These are phyloP conservation scores for Ceyx cyanopectus DNA, from an alignment of 2,113 vertebrate species.

Conservation along the genomic window DNA sequence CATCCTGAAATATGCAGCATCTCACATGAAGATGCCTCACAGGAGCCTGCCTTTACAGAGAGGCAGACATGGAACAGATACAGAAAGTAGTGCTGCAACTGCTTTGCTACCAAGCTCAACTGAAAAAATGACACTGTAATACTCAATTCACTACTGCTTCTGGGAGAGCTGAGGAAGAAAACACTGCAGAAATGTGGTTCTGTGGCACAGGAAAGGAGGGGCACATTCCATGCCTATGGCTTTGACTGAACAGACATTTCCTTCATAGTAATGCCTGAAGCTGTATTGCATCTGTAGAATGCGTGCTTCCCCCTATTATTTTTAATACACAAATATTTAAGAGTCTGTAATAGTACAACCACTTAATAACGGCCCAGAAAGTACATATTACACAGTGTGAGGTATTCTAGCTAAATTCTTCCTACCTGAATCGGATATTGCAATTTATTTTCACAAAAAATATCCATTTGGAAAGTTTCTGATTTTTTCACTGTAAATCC, in stretches of 20 bases:
- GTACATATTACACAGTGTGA: accelerated
- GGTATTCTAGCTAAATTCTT: neutral
- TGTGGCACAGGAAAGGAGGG: conserved; percentile 53
- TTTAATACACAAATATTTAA: neutral
- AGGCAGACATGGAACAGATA: neutral
- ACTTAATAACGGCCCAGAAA: neutral
- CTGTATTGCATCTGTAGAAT: neutral
- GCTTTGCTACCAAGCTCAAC: neutral
- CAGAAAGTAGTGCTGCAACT: neutral
- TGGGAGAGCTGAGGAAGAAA: neutral
- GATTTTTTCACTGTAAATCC: neutral
- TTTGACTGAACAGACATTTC: conserved; percentile 15
- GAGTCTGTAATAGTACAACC: neutral
- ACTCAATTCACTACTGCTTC: neutral
- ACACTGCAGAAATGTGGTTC: conserved; percentile 14
- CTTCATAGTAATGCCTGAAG: conserved; percentile 5
- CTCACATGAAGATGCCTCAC: neutral
- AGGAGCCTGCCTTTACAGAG: neutral
- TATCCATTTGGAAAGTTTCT: neutral
- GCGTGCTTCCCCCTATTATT: neutral
- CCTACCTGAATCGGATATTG: neutral
- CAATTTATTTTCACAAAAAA: neutral
- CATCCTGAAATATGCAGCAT: neutral
- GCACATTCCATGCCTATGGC: conserved; percentile 36
- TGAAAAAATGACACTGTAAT: neutral